Base-by-base conservation (phyloP, 2,797 vertebrate genomes). In the Semotilus atromaculatus region DNA sequence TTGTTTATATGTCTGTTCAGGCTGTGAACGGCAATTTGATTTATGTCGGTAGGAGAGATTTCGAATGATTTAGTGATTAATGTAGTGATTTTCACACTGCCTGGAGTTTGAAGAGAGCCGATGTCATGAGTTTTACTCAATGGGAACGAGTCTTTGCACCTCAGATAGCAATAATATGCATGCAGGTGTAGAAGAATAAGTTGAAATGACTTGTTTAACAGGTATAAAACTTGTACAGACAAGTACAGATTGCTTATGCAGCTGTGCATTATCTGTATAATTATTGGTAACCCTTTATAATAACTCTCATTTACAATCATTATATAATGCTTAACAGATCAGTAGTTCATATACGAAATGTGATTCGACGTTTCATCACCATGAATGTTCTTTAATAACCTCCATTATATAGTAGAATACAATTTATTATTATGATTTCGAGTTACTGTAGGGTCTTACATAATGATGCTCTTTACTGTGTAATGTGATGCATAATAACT, bases 401-500 rank as follows among this genome's bases (percentile, higher is more conserved):
- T 36, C 36, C 36, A 36, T 36, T 36, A 36, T 36, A 5, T 36
- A 36, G 1, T 36, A 36, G 36, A 75, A 75, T 16, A 23, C 19
- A 58, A n/a, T n/a, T 58, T 11, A 7, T 62, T 21, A 31, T 40
- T n/a, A 6, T 40, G 67, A 5, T 38, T 31, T 13, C 13, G 1
- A 55, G 45, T 81, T 38, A 18, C 13, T 60, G 5, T 60, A 21
- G 2, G 21, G 51, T 71, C 18, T 72, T 31, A 7, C 2, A 18
- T 38, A 70, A 81, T 73, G 7, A 62, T 82, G 68, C 23, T 51
- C 9, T 40, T 58, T 34, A 73, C 45, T 34, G 58, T 64, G 26
- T 64, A 8, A 64, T 66, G 3, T 1, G 51, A 64, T 82, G 40
- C 26, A 64, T 74, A 74, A 74, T 79, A 72, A 79, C 55, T 64